Evolutionary conservation across 2,888 invertebrate species (phyloP), one percentile per base, ranked within the genome.

Genomic region (Anthophora plumipes): DNA sequence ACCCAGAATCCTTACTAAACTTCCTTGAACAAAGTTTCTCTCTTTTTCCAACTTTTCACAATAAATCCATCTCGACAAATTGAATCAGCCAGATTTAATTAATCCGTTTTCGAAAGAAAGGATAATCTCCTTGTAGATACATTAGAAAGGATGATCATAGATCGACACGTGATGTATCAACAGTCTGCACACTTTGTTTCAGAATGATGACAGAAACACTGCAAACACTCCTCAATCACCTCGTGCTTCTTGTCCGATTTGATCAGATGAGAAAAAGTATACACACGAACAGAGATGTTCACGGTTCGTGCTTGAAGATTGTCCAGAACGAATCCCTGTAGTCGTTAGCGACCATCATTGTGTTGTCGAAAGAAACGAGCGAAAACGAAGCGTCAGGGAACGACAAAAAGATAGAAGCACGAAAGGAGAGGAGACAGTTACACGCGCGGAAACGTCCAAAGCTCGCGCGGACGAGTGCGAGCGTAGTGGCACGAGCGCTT

Each of bases 401-500:
- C 17, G 31, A 50, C 8, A 25, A 61, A 55, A 57, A 69, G n/a
- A 25, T 22, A 46, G 17, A n/a, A 17, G 17, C 11, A 22, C n/a
- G 69, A 37, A 12, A 8, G 11, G 12, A 20, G 17, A 43, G 14
- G 5, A 11, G 25, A 12, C 25, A 41, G 31, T 43, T 61, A 55
- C 74, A 69, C 77, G 69, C 72, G 68, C 61, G 69, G 9, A 46
- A 41, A 63, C 55, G 64, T 43, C 60, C 60, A 70, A 57, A 66
- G 70, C 61, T 48, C 74, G 83, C 80, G 55, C 81, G 81, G 64
- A 73, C 82, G 77, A 69, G 48, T 81, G 84, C 77, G 73, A 61
- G 68, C 84, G 76, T 81, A 81, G 68, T 83, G 84, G 52, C 68
- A 84, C 70, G 60, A 85, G 73, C 54, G 70, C 73, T 76, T 74